Evolutionary conservation across 2,888 invertebrate species (phyloP), one percentile per base, ranked within the genome.

Genomic region (Hypsopygia costalis): DNA sequence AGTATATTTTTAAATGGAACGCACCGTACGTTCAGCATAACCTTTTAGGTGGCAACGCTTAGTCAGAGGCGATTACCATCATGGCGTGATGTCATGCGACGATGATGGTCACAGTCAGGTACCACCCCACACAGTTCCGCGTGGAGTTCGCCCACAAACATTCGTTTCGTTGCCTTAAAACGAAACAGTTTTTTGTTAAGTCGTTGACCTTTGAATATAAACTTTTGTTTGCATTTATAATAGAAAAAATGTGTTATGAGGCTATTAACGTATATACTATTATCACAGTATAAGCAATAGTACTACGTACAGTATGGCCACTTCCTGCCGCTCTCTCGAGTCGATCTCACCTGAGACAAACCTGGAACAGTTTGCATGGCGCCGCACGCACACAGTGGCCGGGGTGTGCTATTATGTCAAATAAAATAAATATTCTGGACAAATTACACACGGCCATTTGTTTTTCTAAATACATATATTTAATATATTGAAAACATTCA

Each of bases 71-170:
- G 52, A 44, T 44, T 37, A 41, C 46, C 49, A 49, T 44, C 2
- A 4, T 16, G 22, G 36, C 36, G 42, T 65, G 63, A 61, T 49
- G 51, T 62, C 58, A 64, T 52, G 11, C 34, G 22, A 11, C 20
- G 16, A 34, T 27, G 32, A 40, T 34, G 44, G 28, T 30, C 36
- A 36, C 39, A 41, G 40, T 36, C 39, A 41, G 40, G 34, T 29
- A 39, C 46, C 45, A 36, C 41, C 44, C 50, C 37, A 8, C 47
- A 41, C 22, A 42, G 36, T 39, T 40, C 28, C 32, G 40, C 11
- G 21, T 46, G 34, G 44, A 47, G 54, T 58, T 55, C 70, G 62
- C 70, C 74, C 63, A 69, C 63, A 22, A 34, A 32, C 20, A 50
- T 53, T 48, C 52, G 55, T 51, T 53, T 56, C 52, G 51, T 49